Percentiles rank a stretch among this genome's conserved stretches.
Evolutionary conservation across 1,140 invertebrate species (phyloP).

Genomic region (Vollenhovia emeryi): DNA sequence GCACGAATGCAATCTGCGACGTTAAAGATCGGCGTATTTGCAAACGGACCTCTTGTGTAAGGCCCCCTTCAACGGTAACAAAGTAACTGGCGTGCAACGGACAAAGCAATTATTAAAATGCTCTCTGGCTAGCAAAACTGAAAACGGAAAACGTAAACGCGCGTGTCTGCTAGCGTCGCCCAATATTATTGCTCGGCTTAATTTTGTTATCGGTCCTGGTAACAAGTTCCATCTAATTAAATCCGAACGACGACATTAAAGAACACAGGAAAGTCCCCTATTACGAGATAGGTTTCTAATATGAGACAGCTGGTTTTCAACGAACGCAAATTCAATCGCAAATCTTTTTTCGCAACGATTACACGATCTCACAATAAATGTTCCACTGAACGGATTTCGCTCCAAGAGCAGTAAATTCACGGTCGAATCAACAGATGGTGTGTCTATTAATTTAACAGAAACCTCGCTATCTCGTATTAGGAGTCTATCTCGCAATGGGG

Average conservation of each 20-base stretch:
- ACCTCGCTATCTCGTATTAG: no score
- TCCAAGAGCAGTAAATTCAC: no score
- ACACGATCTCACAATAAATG: no score
- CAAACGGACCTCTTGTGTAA: constrained; percentile 26
- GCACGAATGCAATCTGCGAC: constrained; percentile 23
- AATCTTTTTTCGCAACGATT: no score
- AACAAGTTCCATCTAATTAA: not conserved
- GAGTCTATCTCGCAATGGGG: no score
- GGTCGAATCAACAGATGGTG: no score
- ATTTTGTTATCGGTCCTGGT: not conserved
- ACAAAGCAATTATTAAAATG: constrained; percentile 35
- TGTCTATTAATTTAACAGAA: no score
- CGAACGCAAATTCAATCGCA: no score
- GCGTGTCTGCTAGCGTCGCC: not conserved
- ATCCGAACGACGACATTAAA: not conserved
- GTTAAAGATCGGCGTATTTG: constrained; percentile 37
- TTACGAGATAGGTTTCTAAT: no score
- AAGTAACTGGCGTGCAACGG: not conserved
- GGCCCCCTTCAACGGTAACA: not conserved
- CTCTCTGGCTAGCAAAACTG: not conserved
- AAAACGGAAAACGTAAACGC: not conserved
- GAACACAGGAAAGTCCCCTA: no score
- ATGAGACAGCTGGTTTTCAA: no score
- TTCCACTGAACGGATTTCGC: no score
- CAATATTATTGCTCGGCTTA: not conserved